Conservation (phyloP, 2,113 vertebrate species). For the Emberiza fucata region DNA sequence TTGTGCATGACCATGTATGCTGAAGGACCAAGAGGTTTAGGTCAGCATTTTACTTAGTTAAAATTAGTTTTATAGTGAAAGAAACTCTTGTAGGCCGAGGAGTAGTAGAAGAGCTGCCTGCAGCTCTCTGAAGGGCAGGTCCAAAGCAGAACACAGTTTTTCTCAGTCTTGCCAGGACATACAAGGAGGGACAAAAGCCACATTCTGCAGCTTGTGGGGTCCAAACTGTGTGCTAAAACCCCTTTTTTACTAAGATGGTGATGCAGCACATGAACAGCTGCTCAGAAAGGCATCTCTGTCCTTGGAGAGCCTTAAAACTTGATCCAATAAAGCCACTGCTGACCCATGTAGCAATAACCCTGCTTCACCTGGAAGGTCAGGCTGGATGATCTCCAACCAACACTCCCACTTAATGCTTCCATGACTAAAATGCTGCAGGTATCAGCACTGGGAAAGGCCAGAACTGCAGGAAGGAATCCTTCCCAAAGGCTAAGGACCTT, state of each 20-base stretch:
- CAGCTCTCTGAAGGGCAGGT: not conserved
- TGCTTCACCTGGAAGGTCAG: not conserved
- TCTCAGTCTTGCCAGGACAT: not conserved
- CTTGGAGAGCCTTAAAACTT: not conserved
- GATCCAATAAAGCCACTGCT: not conserved
- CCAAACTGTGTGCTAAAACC: fast-evolving
- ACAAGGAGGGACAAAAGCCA: not conserved
- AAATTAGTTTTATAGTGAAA: not conserved
- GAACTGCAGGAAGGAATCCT: not conserved
- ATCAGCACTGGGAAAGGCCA: not conserved
- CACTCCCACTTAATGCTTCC: not conserved
- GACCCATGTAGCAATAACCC: not conserved
- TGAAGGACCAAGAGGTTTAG: not conserved
- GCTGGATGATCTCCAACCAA: not conserved
- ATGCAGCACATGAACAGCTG: not conserved
- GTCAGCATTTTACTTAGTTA: not conserved
- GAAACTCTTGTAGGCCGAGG: not conserved
- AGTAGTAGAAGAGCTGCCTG: not conserved
- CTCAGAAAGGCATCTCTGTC: not conserved
- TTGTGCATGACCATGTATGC: fast-evolving
- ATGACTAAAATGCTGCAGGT: not conserved
- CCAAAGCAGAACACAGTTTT: not conserved
- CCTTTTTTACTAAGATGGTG: not conserved
- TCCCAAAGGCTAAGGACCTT: not conserved
- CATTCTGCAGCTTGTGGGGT: not conserved